phyloP scores from a whole-genome alignment of 2,113 vertebrate species.

The Phasianus colchicus region DNA sequence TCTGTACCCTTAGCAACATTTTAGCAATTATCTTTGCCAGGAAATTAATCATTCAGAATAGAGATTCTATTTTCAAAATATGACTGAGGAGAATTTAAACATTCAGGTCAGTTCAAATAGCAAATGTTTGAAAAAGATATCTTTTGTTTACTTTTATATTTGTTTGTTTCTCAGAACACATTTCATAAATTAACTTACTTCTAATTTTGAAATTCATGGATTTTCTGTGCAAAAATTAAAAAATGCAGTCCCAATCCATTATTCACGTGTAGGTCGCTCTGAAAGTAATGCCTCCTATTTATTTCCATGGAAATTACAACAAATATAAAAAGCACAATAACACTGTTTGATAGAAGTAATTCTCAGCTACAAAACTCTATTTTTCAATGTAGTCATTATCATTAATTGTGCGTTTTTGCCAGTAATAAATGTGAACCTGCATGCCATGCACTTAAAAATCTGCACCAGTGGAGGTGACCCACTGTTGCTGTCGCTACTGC shows the following conservation, averaged over 20 bases:
- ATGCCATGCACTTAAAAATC: too few relatives aligned
- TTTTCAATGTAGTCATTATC: too few relatives aligned
- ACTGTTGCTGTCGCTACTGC: too few relatives aligned
- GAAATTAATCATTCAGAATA: conserved; percentile 11
- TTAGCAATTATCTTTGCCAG: conserved; percentile 1
- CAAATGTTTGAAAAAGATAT: background rate
- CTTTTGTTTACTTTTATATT: background rate
- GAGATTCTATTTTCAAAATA: conserved; percentile 22
- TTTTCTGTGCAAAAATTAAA: background rate
- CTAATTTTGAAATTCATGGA: background rate
- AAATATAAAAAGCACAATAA: background rate
- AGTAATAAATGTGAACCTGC: too few relatives aligned
- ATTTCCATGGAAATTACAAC: background rate
- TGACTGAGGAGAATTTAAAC: background rate
- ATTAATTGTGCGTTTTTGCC: too few relatives aligned
- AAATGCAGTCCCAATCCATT: background rate
- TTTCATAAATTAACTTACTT: background rate
- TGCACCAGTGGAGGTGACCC: too few relatives aligned
- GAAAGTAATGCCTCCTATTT: background rate
- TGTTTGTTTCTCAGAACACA: background rate
- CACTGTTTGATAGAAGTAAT: background rate
- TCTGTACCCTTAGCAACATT: background rate
- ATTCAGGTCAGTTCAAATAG: background rate
- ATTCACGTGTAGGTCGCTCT: background rate
- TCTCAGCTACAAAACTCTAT: too few relatives aligned